Evolutionary conservation across 1,140 invertebrate genomes (phyloP).

Genomic region (Chelonus insularis): DNA sequence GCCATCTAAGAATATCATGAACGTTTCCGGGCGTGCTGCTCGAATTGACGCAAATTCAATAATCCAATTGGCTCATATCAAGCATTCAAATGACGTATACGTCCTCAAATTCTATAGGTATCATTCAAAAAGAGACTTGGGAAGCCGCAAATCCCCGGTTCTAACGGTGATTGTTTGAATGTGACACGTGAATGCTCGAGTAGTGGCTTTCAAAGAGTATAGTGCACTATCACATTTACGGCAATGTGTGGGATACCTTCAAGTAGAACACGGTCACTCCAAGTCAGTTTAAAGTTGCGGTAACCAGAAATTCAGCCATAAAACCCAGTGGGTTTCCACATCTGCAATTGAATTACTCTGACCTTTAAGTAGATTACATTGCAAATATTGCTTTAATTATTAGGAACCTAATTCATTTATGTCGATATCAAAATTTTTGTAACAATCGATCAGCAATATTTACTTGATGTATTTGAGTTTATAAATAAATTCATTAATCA

Average conservation of each 20-base stretch:
- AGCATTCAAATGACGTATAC: not conserved
- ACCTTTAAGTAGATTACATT: not conserved
- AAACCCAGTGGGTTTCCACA: not conserved
- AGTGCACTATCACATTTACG: constrained; percentile 5
- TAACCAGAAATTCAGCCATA: constrained; percentile 9
- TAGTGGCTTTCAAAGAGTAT: too few relatives aligned
- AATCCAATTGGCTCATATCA: not conserved
- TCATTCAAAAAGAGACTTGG: not conserved
- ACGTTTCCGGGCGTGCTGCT: not conserved
- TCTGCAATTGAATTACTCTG: constrained; percentile 7
- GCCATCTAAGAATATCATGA: not conserved
- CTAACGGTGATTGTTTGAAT: constrained; percentile 14
- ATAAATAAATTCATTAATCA: too few relatives aligned
- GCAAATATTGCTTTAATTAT: too few relatives aligned
- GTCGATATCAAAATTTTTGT: too few relatives aligned
- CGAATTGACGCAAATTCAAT: not conserved
- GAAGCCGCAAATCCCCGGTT: constrained; percentile 8
- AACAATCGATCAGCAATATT: too few relatives aligned
- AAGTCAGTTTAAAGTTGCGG: constrained; percentile 7
- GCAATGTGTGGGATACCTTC: not conserved
- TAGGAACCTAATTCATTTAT: too few relatives aligned
- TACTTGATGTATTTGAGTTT: too few relatives aligned
- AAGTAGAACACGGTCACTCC: constrained; percentile 2
- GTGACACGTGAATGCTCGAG: constrained; percentile 8
- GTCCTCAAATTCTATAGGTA: not conserved